Base-by-base conservation (phyloP, 2,888 invertebrate genomes). In the Therioaphis trifolii region DNA sequence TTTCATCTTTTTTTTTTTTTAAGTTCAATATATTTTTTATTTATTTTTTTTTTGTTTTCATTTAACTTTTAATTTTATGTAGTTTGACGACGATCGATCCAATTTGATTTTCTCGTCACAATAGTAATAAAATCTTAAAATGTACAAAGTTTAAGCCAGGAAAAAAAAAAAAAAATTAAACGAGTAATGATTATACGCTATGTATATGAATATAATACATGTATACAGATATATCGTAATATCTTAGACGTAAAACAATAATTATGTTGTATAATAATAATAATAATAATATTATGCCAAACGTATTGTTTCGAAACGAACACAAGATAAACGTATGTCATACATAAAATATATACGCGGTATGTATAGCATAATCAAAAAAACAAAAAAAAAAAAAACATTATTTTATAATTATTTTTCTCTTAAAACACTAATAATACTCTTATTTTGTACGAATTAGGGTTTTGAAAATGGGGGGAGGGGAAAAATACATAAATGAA, bases 141-240 rank as follows among this genome's bases (percentile, higher is more conserved):
- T 74, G 61, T 82, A 82, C 74, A 82, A 80, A 74, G 82, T 82
- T 82, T 74, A 82, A 82, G 82, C 82, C 82, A 52, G 74, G 82
- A 35, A 72, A 72, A 80, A 71, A 29, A 71, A 72, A 80, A 46
- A 40, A 49, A 9, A 55, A 27, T 61, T 43, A 71, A 74, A 72
- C 72, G 72, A 82, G 40, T 78, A 63, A 74, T 74, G 63, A 74
- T 35, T 82, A 82, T 66, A 68, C 43, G 71, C 61, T 46, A 74
- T 66, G 63, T 82, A 63, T 72, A 63, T 82, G 61, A 58, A 40
- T 82, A 82, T 82, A 74, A 82, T 74, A 82, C 74, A 80, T 72
- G 82, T 82, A 72, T 74, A 74, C 63, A 82, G 74, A 72, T 80
- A 80, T 72, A 79, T 27, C 58, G 58, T 79, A 82, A 72, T 82